Base-by-base conservation (phyloP, 2,888 invertebrate genomes). In the Nasonia oneida region DNA sequence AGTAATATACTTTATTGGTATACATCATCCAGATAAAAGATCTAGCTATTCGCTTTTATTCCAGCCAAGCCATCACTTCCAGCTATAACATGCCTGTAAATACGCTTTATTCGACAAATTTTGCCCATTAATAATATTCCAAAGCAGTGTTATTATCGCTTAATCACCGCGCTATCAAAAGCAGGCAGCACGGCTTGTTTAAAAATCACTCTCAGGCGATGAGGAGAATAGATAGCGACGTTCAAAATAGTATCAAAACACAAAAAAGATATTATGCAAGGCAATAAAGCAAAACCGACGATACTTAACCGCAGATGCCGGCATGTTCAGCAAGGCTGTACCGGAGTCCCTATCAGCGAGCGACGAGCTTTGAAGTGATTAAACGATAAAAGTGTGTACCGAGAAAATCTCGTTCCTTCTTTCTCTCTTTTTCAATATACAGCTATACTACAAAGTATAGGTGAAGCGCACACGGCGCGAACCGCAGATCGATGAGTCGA, bases 401-500 rank as follows among this genome's bases (percentile, higher is more conserved):
- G 50, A n/a, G 53, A 71, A 71, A 80, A 71, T 80, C 50, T 78
- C 37, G 18, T 14, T 3, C 29, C 12, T 23, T 10, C 64, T 64
- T n/a, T 50, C 14, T 50, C 50, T 50, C 50, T 50, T 15, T 12
- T 15, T 15, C 15, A 10, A 47, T 47, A 47, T 12, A 47, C 2
- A 10, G 12, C 12, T 47, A 42, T 42, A 8, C 8, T 47, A 47
- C 12, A 47, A 2, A 47, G 47, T 47, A 47, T 47, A 47, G 67
- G 67, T 29, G 29, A 12, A 23, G 15, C 33, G 33, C 10, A 73
- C 29, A n/a, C n/a, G 10, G n/a, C 3, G 53, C 3, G 39, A 14
- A 39, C 81, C 81, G 39, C 87, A 83, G 87, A 87, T 87, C 87
- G 79, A 87, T 83, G 85, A 80, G 86, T 76, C 82, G 87, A 87